A percentile compares a stretch with the other conserved stretches of the same genome.
phyloP scores from a whole-genome alignment of 2,797 vertebrate genomes.

The Takifugu rubripes region DNA sequence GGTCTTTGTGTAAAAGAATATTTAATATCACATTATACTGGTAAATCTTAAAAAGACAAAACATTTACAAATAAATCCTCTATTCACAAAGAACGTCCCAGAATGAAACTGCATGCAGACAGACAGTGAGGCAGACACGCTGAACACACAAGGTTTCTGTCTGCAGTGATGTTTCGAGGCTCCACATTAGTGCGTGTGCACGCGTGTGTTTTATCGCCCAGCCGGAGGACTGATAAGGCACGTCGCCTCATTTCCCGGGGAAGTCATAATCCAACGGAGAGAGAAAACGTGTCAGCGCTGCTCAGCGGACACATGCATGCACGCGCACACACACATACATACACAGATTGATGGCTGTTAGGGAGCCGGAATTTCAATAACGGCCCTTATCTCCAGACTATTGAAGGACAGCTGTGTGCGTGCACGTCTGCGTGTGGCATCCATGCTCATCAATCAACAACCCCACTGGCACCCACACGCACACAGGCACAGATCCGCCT shows the following conservation, averaged over 20 bases:
- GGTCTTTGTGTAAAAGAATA: too few relatives aligned
- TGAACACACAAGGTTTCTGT: constrained; percentile 5
- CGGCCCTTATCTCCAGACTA: constrained; percentile 32
- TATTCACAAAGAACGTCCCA: background rate
- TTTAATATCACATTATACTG: too few relatives aligned
- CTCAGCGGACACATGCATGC: constrained; percentile 5
- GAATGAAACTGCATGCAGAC: background rate
- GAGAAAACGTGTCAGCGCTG: constrained; percentile 32
- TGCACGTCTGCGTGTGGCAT: constrained; percentile 12
- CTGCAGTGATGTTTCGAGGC: constrained; percentile 6
- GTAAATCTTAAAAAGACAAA: too few relatives aligned
- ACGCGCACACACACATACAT: constrained; percentile 37
- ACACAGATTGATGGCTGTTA: constrained; percentile 60
- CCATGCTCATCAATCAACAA: background rate
- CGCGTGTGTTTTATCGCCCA: constrained; percentile 73
- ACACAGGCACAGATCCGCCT: background rate
- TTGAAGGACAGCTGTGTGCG: constrained; percentile 35
- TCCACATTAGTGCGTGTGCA: constrained; percentile 10
- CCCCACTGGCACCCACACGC: constrained; percentile 4
- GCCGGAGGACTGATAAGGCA: constrained; percentile 76
- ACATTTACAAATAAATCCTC: too few relatives aligned
- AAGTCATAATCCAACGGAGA: constrained; percentile 72
- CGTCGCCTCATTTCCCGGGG: constrained; percentile 66
- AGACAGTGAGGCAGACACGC: background rate
- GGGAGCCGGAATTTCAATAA: constrained; percentile 62